Evolutionary conservation across 2,888 invertebrate species (phyloP).

Genomic region (Pollenia labialis): DNA sequence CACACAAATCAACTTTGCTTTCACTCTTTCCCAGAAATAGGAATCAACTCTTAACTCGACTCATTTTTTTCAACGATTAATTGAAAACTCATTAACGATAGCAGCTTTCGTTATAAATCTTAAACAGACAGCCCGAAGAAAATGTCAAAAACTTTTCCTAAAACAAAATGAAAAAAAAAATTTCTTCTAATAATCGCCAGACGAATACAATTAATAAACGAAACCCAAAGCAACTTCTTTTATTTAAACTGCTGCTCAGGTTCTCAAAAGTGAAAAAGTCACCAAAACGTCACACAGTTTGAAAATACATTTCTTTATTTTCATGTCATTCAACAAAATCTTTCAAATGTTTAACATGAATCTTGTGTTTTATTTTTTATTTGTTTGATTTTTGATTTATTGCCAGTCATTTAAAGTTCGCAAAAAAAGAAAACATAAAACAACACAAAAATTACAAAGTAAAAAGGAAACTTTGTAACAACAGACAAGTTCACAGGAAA

Average conservation of each 20-base stretch:
- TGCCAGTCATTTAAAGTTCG: constrained; percentile 44
- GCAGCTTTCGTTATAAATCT: constrained; percentile 53
- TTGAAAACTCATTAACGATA: constrained; percentile 63
- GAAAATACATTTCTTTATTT: constrained; percentile 37
- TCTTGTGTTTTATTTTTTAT: not conserved
- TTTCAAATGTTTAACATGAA: constrained; percentile 6
- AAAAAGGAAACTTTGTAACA: too few relatives aligned
- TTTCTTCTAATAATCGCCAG: constrained; percentile 47
- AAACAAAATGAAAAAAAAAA: not conserved
- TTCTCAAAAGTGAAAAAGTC: constrained; percentile 43
- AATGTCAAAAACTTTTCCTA: constrained; percentile 28
- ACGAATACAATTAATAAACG: constrained; percentile 63
- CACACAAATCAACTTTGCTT: constrained; percentile 48
- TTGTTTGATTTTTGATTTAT: constrained; percentile 63
- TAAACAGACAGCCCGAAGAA: not conserved
- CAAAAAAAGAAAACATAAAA: not conserved
- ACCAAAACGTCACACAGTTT: constrained; percentile 25
- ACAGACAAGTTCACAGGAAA: constrained; percentile 40
- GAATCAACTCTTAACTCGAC: not conserved
- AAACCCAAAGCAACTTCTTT: too few relatives aligned
- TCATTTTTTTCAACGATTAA: constrained; percentile 36
- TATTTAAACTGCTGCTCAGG: too few relatives aligned
- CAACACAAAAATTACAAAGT: too few relatives aligned
- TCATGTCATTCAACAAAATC: constrained; percentile 20
- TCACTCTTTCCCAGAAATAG: constrained; percentile 18